Percentiles rank a stretch among this genome's conserved stretches.
phyloP scores from a whole-genome alignment of 2,888 invertebrate species.

The Tenthredo notha region DNA sequence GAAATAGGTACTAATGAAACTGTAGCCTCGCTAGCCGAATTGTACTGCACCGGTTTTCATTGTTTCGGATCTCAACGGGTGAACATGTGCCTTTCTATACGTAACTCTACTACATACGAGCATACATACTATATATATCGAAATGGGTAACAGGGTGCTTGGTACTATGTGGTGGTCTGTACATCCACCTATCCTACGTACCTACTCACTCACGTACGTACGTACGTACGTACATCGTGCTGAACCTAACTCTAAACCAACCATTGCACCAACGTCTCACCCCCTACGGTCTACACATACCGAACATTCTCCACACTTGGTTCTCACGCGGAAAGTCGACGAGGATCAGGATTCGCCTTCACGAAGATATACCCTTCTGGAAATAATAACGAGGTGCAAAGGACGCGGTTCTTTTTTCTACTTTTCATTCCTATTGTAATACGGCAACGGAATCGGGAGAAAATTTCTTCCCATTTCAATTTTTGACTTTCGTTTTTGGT shows the following conservation, averaged over 20 bases:
- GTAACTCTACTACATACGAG: neutral
- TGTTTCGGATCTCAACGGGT: constrained; percentile 35
- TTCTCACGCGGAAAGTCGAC: constrained; percentile 36
- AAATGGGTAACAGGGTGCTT: neutral
- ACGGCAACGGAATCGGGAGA: neutral
- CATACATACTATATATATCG: neutral
- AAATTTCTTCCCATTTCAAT: neutral
- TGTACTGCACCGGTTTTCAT: constrained; percentile 4
- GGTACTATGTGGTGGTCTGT: neutral
- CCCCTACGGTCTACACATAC: constrained; percentile 37
- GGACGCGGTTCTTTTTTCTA: neutral
- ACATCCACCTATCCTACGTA: neutral
- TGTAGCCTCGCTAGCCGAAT: neutral
- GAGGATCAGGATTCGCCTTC: constrained; percentile 16
- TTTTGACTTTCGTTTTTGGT: neutral
- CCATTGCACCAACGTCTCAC: neutral
- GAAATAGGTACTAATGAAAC: constrained; percentile 30
- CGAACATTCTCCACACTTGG: constrained; percentile 35
- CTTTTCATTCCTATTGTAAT: neutral
- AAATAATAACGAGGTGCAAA: constrained; percentile 30
- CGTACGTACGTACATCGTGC: neutral
- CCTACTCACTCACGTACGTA: neutral
- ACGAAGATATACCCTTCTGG: neutral
- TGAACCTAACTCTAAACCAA: neutral
- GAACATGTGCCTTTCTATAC: neutral